These are phyloP conservation scores for Phoxinus phoxinus DNA, from an alignment of 2,113 vertebrate species.

Conservation along the genomic window DNA sequence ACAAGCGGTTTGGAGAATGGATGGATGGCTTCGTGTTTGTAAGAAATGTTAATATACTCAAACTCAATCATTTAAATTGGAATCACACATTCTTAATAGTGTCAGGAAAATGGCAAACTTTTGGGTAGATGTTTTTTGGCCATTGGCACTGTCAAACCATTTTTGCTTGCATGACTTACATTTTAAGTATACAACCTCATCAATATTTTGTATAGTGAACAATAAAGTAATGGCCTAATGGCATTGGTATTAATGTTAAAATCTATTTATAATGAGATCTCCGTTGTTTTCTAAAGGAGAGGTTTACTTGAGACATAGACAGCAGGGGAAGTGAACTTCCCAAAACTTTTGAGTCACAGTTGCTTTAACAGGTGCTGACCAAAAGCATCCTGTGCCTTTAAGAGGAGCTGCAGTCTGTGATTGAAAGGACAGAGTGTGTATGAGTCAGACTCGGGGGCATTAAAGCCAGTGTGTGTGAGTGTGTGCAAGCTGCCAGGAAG, in stretches of 20 bases:
- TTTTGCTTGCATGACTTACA: too few relatives aligned
- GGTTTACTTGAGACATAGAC: neutral
- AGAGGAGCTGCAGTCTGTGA: conserved; percentile 59
- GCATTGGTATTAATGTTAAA: too few relatives aligned
- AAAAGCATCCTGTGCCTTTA: conserved; percentile 67
- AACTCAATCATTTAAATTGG: neutral
- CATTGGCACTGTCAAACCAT: too few relatives aligned
- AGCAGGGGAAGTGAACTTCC: neutral
- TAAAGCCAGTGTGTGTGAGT: conserved; percentile 50
- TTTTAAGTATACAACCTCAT: too few relatives aligned
- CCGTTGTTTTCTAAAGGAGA: too few relatives aligned
- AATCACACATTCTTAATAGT: neutral
- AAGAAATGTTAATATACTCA: conserved; percentile 1
- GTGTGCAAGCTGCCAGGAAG: conserved; percentile 27
- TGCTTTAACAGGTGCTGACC: conserved; percentile 13
- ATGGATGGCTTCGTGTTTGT: neutral
- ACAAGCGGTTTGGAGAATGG: neutral
- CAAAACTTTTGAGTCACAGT: conserved; percentile 20
- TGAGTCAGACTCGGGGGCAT: conserved; percentile 50
- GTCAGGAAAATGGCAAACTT: too few relatives aligned
- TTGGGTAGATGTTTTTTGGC: too few relatives aligned
- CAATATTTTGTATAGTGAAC: too few relatives aligned
- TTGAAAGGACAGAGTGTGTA: conserved; percentile 68
- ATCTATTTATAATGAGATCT: too few relatives aligned
- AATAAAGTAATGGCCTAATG: too few relatives aligned